phyloP scores from a whole-genome alignment of 2,888 invertebrate genomes.

The Pristionchus japonicus region DNA sequence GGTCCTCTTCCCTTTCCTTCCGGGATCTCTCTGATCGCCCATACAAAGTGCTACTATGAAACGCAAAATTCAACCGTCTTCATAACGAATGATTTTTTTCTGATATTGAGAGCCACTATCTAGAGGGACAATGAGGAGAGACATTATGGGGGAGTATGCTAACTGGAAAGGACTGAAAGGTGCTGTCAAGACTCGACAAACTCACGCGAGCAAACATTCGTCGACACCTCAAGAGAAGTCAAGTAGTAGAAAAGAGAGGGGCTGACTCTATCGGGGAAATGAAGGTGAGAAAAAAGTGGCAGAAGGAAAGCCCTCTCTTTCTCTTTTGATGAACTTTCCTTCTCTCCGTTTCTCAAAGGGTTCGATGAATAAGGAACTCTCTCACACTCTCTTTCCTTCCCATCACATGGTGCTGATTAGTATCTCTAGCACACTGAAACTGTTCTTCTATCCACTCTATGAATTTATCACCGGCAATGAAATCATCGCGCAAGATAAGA shows the following conservation, averaged over 20 bases:
- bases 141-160: background rate
- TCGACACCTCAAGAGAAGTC: background rate
- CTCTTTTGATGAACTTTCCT: slow-evolving; percentile 16
- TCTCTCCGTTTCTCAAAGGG: background rate
- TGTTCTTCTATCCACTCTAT: background rate
- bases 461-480: slow-evolving; percentile 9
- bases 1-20: background rate
- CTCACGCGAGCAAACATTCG: slow-evolving; percentile 26
- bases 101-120: background rate
- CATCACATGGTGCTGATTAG: slow-evolving; percentile 14
- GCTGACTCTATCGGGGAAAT: background rate
- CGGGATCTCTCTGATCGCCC: background rate
- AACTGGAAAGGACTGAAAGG: background rate
- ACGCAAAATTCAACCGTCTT: no score
- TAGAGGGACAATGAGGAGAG: background rate
- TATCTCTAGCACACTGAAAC: background rate
- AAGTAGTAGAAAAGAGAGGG: background rate
- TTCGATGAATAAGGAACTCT: background rate
- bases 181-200: background rate
- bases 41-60: background rate
- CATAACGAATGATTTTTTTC: no score
- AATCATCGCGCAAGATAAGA: background rate
- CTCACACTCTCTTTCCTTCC: background rate
- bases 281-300: background rate
- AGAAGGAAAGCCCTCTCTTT: background rate